Percentiles rank a stretch among this genome's conserved stretches.
These are phyloP conservation scores for Octomys mimax DNA, from an alignment of 2,797 vertebrate species.

Conservation along the genomic window DNA sequence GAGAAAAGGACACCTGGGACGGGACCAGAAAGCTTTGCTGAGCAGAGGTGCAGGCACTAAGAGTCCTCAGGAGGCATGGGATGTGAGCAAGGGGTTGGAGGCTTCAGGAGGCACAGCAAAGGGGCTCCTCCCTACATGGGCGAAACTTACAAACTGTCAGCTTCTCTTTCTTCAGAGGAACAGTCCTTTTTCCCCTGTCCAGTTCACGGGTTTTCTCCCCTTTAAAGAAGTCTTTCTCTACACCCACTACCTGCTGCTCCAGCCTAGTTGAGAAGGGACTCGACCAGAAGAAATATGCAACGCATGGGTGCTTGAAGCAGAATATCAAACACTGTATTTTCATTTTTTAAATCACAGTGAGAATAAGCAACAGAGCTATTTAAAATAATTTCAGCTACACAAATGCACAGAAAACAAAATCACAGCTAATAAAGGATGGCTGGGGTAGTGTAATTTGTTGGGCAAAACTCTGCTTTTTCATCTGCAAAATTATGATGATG, in stretches of 20 bases:
- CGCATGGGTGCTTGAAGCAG: neutral
- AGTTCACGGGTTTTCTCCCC: neutral
- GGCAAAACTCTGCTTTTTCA: neutral
- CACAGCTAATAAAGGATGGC: neutral
- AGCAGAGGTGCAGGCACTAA: neutral
- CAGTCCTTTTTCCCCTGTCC: too few species aligned
- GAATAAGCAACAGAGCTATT: neutral
- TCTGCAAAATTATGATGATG: neutral
- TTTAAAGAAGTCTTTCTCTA: neutral
- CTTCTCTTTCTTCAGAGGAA: neutral
- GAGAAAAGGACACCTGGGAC: neutral
- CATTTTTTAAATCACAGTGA: neutral
- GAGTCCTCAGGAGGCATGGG: neutral
- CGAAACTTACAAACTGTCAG: neutral
- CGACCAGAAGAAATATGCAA: neutral
- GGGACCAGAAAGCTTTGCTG: neutral
- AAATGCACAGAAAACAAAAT: neutral
- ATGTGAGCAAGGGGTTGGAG: neutral
- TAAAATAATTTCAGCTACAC: neutral
- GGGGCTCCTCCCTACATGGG: neutral
- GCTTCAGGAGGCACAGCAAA: neutral
- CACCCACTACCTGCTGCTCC: neutral
- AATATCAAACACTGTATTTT: neutral
- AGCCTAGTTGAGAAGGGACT: neutral
- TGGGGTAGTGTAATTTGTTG: neutral